phyloP scores from a whole-genome alignment of 1,140 invertebrate species.

The Camponotus vicinus region DNA sequence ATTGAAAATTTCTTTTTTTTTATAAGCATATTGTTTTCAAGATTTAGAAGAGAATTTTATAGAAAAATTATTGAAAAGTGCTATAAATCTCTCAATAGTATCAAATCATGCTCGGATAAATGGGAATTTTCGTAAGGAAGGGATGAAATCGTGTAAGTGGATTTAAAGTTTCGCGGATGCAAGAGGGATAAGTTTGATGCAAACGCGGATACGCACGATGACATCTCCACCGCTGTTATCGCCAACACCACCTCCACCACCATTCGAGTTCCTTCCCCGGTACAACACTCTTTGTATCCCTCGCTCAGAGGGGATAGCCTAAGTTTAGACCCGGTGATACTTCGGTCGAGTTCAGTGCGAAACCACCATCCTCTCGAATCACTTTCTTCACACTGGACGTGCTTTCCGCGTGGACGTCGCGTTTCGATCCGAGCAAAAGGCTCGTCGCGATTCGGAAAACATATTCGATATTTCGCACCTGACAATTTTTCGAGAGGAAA shows the following conservation, averaged over 20 bases:
- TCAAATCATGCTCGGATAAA: background rate
- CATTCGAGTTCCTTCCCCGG: constrained; percentile 43
- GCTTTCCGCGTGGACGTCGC: background rate
- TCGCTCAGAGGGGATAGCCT: constrained; percentile 63
- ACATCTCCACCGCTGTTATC: background rate
- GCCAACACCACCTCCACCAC: background rate
- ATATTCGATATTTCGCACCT: too few relatives aligned
- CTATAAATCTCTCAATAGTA: background rate
- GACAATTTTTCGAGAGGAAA: background rate
- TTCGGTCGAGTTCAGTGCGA: constrained; percentile 65
- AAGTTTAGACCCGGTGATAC: constrained; percentile 68
- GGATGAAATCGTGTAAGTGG: background rate
- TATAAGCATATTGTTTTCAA: background rate
- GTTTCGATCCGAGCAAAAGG: background rate
- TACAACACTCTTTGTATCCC: constrained; percentile 47
- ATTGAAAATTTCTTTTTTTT: background rate
- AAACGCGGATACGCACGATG: background rate
- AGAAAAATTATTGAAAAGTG: background rate
- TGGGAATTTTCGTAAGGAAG: background rate
- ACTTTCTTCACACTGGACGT: constrained; percentile 54
- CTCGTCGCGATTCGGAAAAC: background rate
- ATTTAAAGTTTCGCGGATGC: background rate
- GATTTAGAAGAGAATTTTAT: background rate
- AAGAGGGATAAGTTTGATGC: constrained; percentile 25
- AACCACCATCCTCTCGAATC: constrained; percentile 67